Evolutionary conservation across 2,888 invertebrate genomes (phyloP).

Genomic region (Agrilus biguttatus): DNA sequence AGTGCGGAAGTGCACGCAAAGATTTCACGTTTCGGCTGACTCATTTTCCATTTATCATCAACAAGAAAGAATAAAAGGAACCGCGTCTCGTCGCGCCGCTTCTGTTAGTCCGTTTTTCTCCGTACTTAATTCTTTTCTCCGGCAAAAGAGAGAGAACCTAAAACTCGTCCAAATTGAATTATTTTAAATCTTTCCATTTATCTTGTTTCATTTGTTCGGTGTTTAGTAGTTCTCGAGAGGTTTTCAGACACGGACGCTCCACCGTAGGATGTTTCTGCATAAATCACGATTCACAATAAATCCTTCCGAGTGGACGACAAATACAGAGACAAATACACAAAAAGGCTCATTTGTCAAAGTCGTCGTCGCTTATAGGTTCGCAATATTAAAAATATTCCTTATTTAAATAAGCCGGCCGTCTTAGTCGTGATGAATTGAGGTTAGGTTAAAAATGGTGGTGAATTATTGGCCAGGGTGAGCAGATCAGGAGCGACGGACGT

Average conservation of each 20-base stretch:
- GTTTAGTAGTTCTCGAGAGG: too few species aligned
- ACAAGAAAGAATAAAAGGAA: too few species aligned
- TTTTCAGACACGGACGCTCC: conserved; percentile 4
- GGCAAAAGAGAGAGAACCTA: too few species aligned
- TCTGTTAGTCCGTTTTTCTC: too few species aligned
- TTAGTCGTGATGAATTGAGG: conserved; percentile 18
- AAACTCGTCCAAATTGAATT: too few species aligned
- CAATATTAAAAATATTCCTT: conserved; percentile 20
- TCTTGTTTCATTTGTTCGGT: too few species aligned
- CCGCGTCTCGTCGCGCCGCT: too few species aligned
- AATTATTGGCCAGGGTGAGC: conserved; percentile 13
- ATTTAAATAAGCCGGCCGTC: conserved; percentile 17
- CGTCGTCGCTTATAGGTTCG: conserved; percentile 13
- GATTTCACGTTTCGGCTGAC: too few species aligned
- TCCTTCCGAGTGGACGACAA: conserved; percentile 25
- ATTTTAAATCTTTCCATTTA: too few species aligned
- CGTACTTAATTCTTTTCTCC: too few species aligned
- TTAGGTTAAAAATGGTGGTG: conserved; percentile 16
- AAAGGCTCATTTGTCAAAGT: conserved; percentile 19
- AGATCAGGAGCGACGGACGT: background rate
- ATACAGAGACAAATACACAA: conserved; percentile 15
- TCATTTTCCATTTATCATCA: too few species aligned
- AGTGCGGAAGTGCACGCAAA: too few species aligned
- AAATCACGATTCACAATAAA: conserved; percentile 23
- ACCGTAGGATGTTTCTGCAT: conserved; percentile 17